phyloP scores from a whole-genome alignment of 2,113 vertebrate species.

The Solenodon paradoxus region DNA sequence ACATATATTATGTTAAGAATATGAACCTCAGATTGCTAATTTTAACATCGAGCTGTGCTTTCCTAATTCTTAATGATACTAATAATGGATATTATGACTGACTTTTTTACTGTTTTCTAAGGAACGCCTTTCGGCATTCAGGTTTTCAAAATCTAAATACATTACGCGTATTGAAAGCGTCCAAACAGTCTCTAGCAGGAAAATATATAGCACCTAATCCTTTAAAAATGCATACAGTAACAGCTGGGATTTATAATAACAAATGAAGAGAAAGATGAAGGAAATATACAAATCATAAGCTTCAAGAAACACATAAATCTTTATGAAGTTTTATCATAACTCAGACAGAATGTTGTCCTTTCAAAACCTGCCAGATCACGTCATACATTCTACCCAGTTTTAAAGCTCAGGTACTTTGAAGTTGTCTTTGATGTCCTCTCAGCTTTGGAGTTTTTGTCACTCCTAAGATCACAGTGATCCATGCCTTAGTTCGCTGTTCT shows the following conservation, averaged over 20 bases:
- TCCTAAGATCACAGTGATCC: neutral
- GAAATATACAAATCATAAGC: slow-evolving; percentile 63
- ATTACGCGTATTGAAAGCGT: slow-evolving; percentile 31
- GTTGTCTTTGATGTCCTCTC: slow-evolving; percentile 64
- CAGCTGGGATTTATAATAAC: slow-evolving; percentile 61
- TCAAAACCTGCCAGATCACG: slow-evolving; percentile 54
- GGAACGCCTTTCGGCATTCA: neutral
- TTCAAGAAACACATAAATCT: slow-evolving; percentile 63
- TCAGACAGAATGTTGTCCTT: slow-evolving; percentile 59
- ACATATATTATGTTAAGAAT: neutral
- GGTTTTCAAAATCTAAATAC: neutral
- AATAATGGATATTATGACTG: neutral
- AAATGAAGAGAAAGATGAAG: slow-evolving; percentile 62
- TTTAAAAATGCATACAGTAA: slow-evolving; percentile 49
- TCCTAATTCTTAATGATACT: neutral
- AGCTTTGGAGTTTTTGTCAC: neutral
- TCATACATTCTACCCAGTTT: neutral
- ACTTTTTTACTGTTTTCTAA: neutral
- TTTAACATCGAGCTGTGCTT: neutral
- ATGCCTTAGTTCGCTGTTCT: neutral
- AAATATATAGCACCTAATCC: slow-evolving; percentile 43
- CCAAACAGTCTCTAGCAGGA: slow-evolving; percentile 11
- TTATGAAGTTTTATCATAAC: slow-evolving; percentile 61
- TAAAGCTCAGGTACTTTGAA: slow-evolving; percentile 67
- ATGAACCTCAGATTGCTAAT: neutral